Base-by-base conservation (phyloP, 2,797 vertebrate genomes). In the Eidolon dupreanum region DNA sequence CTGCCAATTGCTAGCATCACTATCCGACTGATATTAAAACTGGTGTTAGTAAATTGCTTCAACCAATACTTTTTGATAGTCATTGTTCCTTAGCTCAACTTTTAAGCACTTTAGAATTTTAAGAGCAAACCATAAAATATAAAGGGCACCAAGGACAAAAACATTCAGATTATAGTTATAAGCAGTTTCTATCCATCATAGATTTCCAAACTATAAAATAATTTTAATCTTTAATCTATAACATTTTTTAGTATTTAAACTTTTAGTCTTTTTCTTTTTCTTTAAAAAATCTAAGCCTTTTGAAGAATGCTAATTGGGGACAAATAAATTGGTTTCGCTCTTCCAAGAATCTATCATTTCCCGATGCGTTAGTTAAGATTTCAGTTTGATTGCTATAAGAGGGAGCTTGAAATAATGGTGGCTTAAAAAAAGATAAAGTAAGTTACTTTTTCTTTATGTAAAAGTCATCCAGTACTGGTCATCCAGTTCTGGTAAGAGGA, bases 81-180 rank as follows among this genome's bases (percentile, higher is more conserved):
- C 51, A 53, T 90, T 93, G n/a, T 55, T 82, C 41, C 90, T 83
- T 68, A 75, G 68, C 17, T 93, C 33, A 65, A 93, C 38, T 55
- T 92, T 94, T 61, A 97, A 95, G 79, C 0, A 77, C 16, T 85
- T 88, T 91, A 68, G 61, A 97, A 92, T 89, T 94, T 91, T 90
- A 10, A 96, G 81, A 94, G 74, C 83, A 97, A 97, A 33, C 3
- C 31, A 74, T 93, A 90, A 86, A 96, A 95, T 65, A 84, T 94
- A 89, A 97, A 97, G 46, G 51, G 16, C 20, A 90, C 65, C 41
- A 38, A 83, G 55, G 51, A 51, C 22, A 96, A 98, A 98, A 98
- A 92, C 59, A 90, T 97, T 96, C 94, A 68, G 66, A 77, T 89
- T 93, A 84, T 70, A 97, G 85, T 59, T 73, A 55, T 93, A 95